phyloP scores from a whole-genome alignment of 1,140 invertebrate genomes.

The Brachionus rubens region DNA sequence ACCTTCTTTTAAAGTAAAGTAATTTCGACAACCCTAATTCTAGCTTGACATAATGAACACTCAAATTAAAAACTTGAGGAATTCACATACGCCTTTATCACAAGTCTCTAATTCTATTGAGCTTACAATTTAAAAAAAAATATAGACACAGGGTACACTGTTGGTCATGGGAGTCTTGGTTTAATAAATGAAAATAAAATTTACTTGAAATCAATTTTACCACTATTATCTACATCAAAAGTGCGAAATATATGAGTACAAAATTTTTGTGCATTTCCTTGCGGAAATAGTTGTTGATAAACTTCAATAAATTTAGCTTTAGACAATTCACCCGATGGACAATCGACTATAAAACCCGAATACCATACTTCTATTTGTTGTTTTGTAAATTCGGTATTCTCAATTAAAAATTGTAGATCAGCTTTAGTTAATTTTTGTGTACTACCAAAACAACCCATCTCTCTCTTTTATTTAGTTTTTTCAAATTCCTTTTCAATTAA shows the following conservation, averaged over 20 bases:
- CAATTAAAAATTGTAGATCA: slow-evolving; percentile 57
- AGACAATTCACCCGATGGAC: slow-evolving; percentile 91
- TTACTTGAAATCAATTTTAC: slow-evolving; percentile 60
- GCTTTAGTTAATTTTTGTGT: slow-evolving; percentile 51
- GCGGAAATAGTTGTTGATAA: slow-evolving; percentile 90
- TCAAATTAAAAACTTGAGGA: too few species aligned
- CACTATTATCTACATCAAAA: slow-evolving; percentile 98
- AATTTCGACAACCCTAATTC: too few species aligned
- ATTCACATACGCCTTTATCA: too few species aligned
- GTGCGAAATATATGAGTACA: slow-evolving; percentile 98
- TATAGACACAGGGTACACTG: too few species aligned
- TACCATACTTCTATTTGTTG: slow-evolving; percentile 70
- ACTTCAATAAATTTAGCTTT: slow-evolving; percentile 98
- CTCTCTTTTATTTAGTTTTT: neutral
- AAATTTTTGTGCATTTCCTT: slow-evolving; percentile 95
- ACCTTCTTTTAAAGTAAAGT: too few species aligned
- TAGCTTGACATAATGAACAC: too few species aligned
- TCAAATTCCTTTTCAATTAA: neutral
- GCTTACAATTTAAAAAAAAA: too few species aligned
- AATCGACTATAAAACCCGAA: slow-evolving; percentile 66
- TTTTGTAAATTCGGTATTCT: slow-evolving; percentile 60
- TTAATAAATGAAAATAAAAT: neutral
- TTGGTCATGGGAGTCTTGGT: too few species aligned
- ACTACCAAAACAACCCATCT: slow-evolving; percentile 44
- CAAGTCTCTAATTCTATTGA: too few species aligned